Conservation (phyloP, 2,888 invertebrate genomes). For the Ormyrus nitidulus region DNA sequence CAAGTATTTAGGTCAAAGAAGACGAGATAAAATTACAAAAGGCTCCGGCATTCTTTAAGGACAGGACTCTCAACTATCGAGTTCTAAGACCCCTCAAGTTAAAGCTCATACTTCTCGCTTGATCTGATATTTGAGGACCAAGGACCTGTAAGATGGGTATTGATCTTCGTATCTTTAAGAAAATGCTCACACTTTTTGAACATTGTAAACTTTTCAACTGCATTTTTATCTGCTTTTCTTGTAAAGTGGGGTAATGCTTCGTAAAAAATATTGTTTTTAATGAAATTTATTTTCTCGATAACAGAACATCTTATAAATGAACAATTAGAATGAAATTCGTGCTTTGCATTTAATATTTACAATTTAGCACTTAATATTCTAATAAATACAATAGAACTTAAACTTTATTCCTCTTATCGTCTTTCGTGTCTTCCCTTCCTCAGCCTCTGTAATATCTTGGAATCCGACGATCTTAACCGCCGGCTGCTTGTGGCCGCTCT, state of each 20-base stretch:
- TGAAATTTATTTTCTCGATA: no score
- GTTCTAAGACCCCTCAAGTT: slow-evolving; percentile 14
- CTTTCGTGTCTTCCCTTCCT: background rate
- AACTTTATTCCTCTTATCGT: background rate
- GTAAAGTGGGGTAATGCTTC: no score
- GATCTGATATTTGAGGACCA: slow-evolving; percentile 8
- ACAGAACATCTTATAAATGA: no score
- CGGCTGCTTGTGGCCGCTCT: slow-evolving; percentile 29
- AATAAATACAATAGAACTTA: slow-evolving; percentile 16
- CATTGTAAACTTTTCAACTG: no score
- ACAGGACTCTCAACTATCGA: slow-evolving; percentile 13
- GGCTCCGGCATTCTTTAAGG: slow-evolving; percentile 14
- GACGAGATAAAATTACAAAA: slow-evolving; percentile 17
- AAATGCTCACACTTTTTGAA: no score
- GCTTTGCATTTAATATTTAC: background rate
- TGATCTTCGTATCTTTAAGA: no score
- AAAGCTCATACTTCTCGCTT: slow-evolving; percentile 1
- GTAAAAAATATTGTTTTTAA: no score
- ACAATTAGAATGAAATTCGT: background rate
- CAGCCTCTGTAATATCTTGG: slow-evolving; percentile 14
- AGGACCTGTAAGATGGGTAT: background rate
- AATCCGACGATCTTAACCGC: slow-evolving; percentile 39
- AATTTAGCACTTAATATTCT: background rate
- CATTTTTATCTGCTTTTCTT: no score
- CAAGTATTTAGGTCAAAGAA: slow-evolving; percentile 4